A percentile compares a stretch with the other conserved stretches of the same genome.
Conservation (phyloP, 2,797 vertebrate genomes). For the Melanotaenia boesemani region DNA sequence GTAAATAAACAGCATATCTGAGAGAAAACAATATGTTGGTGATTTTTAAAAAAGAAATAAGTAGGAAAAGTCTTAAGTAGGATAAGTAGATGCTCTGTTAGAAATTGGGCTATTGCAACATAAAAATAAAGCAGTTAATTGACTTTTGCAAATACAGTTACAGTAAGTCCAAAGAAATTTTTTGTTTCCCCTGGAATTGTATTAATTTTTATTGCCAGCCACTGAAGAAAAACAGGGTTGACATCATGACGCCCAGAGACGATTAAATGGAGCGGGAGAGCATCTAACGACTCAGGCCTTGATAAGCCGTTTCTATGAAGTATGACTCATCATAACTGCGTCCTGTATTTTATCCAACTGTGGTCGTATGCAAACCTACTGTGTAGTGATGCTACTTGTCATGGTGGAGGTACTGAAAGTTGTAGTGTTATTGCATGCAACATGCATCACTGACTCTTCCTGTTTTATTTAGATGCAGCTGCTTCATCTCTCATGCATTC, state of each 20-base stretch:
- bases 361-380: constrained; percentile 45
- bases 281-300: constrained; percentile 21
- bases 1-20: background rate
- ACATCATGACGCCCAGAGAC: constrained; percentile 11
- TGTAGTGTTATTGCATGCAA: constrained; percentile 44
- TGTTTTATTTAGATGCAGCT: constrained; percentile 79
- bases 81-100: background rate
- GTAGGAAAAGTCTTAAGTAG: background rate
- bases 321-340: constrained; percentile 60
- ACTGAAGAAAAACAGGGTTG: constrained; percentile 12
- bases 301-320: constrained; percentile 42
- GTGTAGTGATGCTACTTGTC: constrained; percentile 18
- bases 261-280: constrained; percentile 21
- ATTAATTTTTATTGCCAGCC: background rate
- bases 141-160: background rate
- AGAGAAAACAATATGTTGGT: background rate
- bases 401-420: constrained; percentile 44
- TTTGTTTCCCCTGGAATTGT: background rate
- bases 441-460: constrained; percentile 68
- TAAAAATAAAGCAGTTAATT: background rate
- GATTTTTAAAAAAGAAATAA: background rate
- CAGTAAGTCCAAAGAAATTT: background rate
- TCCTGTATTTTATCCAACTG: constrained; percentile 24
- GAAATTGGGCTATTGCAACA: background rate
- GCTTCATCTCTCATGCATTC: constrained; percentile 60